A percentile compares a stretch with the other conserved stretches of the same genome.
These are phyloP conservation scores for Ptilodon capucinus DNA, from an alignment of 2,888 invertebrate species.

Conservation along the genomic window DNA sequence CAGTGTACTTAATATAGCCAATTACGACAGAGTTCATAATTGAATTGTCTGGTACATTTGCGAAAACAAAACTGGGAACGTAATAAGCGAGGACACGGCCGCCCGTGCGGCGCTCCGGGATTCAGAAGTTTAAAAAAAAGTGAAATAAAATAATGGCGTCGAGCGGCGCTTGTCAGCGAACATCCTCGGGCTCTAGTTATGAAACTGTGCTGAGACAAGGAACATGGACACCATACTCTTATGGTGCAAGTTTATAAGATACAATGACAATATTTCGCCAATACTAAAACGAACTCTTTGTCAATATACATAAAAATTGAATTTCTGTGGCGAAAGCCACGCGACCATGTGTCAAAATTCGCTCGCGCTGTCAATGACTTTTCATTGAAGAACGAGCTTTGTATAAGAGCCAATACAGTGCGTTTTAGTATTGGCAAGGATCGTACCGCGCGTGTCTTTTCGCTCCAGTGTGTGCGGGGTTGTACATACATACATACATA, in stretches of 20 bases:
- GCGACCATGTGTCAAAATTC: too few species aligned
- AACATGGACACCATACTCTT: conserved; percentile 34
- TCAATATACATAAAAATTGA: too few species aligned
- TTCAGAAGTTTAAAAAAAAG: conserved; percentile 31
- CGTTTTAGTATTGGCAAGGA: too few species aligned
- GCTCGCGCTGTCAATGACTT: too few species aligned
- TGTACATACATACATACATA: too few species aligned
- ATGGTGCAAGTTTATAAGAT: conserved; percentile 9
- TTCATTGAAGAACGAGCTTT: too few species aligned
- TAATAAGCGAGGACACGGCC: conserved; percentile 5
- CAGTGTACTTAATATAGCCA: neutral
- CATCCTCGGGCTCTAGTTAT: conserved; percentile 43
- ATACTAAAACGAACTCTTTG: too few species aligned
- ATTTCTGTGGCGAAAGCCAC: too few species aligned
- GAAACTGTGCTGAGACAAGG: conserved; percentile 42
- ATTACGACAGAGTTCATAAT: conserved; percentile 10
- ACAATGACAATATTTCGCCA: neutral
- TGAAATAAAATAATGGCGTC: conserved; percentile 37
- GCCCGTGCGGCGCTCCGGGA: conserved; percentile 7
- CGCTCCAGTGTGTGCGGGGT: too few species aligned
- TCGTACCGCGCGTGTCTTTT: too few species aligned
- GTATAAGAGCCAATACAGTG: too few species aligned
- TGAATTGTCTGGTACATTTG: conserved; percentile 13
- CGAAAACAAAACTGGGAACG: conserved; percentile 10
- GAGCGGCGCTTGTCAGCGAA: conserved; percentile 43